Evolutionary conservation across 2,113 vertebrate genomes (phyloP), one percentile per base, ranked within the genome.

Genomic region (Ceratotherium simum): DNA sequence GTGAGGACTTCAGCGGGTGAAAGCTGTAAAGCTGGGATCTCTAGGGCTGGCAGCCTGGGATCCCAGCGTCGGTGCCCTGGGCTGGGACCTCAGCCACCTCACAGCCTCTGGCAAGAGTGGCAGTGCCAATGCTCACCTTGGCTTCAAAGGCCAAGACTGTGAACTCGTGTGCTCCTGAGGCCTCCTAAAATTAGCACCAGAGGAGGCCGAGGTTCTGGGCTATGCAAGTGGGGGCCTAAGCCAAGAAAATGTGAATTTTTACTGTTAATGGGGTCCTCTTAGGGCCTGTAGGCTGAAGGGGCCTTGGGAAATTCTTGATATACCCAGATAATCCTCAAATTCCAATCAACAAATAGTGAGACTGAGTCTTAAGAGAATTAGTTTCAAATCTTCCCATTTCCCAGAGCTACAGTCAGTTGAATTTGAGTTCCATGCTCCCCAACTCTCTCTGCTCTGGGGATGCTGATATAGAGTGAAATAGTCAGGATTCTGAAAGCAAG

Each of bases 261-360:
- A 87, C 51, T 81, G 18, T 60, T 82, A 18, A 82, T 36, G 8
- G 29, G 20, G 21, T 10, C n/a, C 21, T 60, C 5, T 62, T 78
- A 56, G 17, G 70, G 14, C 13, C 3, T 82, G 4, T 60, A 62
- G 39, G 21, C 16, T 3, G 25, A 85, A 60, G 73, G 51, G 21
- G 73, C 17, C 69, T 90, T 90, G 65, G 42, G 42, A 86, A 81
- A 93, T 81, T 62, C 86, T 94, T 94, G 60, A 64, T 33, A 82
- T 60, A 39, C 33, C 42, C 2, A 6, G 33, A 82, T 73, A 80
- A 31, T 73, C 33, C 48, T 84, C 90, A 89, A 64, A 75, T 84
- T 56, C 8, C n/a, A 67, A 42, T 73, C 27, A 91, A 56, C 6
- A 27, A 75, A 56, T 9, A 87, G 23, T 8, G 10, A 62, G 58